These are phyloP conservation scores for Crocuta crocuta DNA, from an alignment of 2,113 vertebrate genomes.

Conservation along the genomic window DNA sequence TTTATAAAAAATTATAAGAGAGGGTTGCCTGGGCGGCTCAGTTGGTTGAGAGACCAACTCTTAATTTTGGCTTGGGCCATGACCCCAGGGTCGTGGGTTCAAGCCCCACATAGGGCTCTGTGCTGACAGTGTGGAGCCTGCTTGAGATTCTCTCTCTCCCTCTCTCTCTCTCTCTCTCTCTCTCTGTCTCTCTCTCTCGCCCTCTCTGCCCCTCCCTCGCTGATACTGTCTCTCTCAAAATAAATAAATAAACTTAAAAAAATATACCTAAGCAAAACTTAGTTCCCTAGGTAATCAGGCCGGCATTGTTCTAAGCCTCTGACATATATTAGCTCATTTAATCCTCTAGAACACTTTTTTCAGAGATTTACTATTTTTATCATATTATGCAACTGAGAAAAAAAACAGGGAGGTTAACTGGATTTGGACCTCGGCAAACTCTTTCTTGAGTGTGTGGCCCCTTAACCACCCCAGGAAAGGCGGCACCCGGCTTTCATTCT, in stretches of 20 bases:
- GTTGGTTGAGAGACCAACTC: no score
- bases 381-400: not conserved
- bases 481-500: not conserved
- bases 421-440: not conserved
- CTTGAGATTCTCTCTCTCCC: no score
- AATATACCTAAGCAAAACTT: not conserved
- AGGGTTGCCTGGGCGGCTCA: no score
- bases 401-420: not conserved
- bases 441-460: not conserved
- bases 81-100: no score
- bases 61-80: no score
- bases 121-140: no score
- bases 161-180: not conserved
- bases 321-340: not conserved
- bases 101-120: no score
- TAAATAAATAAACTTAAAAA: not conserved
- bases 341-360: not conserved
- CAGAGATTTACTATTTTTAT: not conserved
- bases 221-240: not conserved
- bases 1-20: not conserved
- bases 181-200: not conserved
- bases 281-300: not conserved
- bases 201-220: no score
- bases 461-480: not conserved
- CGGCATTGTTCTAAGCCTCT: not conserved